phyloP scores from a whole-genome alignment of 2,888 invertebrate species.

The Apodemia zela region DNA sequence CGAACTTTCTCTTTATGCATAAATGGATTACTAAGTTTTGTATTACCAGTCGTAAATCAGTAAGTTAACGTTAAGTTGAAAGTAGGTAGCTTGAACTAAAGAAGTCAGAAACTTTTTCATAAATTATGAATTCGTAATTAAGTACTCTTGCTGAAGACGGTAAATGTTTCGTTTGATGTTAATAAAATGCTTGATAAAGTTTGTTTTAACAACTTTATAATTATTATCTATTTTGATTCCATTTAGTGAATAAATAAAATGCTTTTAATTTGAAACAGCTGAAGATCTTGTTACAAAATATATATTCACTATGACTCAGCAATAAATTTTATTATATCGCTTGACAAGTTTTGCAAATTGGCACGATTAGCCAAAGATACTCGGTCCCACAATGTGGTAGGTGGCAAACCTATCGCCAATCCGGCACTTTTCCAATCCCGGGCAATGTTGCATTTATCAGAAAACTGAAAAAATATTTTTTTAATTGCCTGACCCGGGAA shows the following conservation, averaged over 20 bases:
- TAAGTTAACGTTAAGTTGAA: constrained; percentile 29
- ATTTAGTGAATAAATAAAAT: not conserved
- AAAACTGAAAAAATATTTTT: too few relatives aligned
- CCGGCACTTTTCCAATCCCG: too few relatives aligned
- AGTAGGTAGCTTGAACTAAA: constrained; percentile 28
- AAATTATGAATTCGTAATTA: constrained; percentile 34
- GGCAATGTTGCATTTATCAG: too few relatives aligned
- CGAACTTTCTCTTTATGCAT: constrained; percentile 22
- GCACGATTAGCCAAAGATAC: too few relatives aligned
- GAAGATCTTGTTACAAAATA: not conserved
- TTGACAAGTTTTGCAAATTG: too few relatives aligned
- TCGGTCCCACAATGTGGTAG: too few relatives aligned
- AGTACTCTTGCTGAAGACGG: constrained; percentile 30
- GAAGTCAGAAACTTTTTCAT: constrained; percentile 31
- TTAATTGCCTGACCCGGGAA: too few relatives aligned
- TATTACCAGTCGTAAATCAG: constrained; percentile 27
- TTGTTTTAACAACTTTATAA: constrained; percentile 16
- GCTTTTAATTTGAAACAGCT: not conserved
- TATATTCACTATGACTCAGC: too few relatives aligned
- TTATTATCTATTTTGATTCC: not conserved
- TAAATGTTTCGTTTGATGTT: constrained; percentile 30
- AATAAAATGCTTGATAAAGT: constrained; percentile 28
- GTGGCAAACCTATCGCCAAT: too few relatives aligned
- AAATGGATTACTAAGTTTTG: constrained; percentile 24
- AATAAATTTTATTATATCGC: too few relatives aligned